Percentiles rank a stretch among this genome's conserved stretches.
phyloP scores from a whole-genome alignment of 2,797 vertebrate genomes.

The Sciaenops ocellatus region DNA sequence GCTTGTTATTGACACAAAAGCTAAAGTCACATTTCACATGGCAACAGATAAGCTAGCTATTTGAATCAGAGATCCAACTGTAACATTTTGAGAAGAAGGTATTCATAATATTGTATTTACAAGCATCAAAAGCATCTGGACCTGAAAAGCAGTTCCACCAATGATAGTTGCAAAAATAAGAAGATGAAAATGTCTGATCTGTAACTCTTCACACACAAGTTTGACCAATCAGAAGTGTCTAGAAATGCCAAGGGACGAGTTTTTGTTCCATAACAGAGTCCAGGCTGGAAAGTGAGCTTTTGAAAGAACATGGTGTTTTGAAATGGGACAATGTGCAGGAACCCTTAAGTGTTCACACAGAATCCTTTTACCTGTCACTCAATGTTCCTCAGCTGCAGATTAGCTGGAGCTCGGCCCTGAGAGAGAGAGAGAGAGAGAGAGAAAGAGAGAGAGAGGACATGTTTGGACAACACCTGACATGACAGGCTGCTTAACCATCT shows the following conservation, averaged over 20 bases:
- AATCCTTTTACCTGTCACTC: conserved; percentile 71
- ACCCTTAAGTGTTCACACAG: conserved; percentile 54
- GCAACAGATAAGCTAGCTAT: not conserved
- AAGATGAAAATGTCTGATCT: not conserved
- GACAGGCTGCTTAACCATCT: conserved; percentile 90
- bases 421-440: conserved; percentile 13
- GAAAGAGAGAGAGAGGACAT: conserved; percentile 49
- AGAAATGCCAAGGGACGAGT: not conserved
- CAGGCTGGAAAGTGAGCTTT: conserved; percentile 32
- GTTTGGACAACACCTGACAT: conserved; percentile 83
- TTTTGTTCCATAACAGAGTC: conserved; percentile 24
- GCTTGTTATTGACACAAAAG: not conserved
- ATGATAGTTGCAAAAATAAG: not conserved
- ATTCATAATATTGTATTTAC: not conserved
- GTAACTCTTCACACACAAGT: not conserved
- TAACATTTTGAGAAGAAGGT: too few relatives aligned
- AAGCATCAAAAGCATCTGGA: not conserved
- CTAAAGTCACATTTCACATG: not conserved
- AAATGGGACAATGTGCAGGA: conserved; percentile 58
- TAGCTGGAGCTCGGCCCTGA: conserved; percentile 47
- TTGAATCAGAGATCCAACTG: too few relatives aligned
- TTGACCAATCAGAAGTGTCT: not conserved
- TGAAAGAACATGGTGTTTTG: conserved; percentile 34
- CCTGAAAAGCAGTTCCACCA: not conserved
- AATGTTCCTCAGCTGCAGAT: conserved; percentile 61